Conservation (phyloP, 2,888 invertebrate species). For the Drosophila phalerata region DNA sequence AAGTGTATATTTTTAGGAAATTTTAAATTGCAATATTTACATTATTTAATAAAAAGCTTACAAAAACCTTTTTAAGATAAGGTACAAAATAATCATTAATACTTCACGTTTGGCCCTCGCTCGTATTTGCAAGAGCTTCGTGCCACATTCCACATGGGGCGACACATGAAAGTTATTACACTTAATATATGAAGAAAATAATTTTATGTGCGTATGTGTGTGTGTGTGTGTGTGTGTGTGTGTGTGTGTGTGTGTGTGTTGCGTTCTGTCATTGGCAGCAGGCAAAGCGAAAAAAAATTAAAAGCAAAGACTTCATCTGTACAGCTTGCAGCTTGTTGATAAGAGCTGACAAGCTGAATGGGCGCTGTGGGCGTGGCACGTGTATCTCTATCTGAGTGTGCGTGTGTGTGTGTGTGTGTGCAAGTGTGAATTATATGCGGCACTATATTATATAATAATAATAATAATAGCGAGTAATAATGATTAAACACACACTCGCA, state of each 20-base stretch:
- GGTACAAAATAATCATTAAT: neutral
- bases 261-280: slow-evolving; percentile 43
- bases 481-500: slow-evolving; percentile 56
- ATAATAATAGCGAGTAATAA: slow-evolving; percentile 75
- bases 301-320: slow-evolving; percentile 81
- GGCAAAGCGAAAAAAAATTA: slow-evolving; percentile 59
- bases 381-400: slow-evolving; percentile 1
- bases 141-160: slow-evolving; percentile 52
- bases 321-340: slow-evolving; percentile 75
- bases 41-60: too few relatives aligned
- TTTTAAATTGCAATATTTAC: too few relatives aligned
- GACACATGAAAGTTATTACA: slow-evolving; percentile 82
- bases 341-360: slow-evolving; percentile 59
- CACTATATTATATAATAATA: slow-evolving; percentile 53
- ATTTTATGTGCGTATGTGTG: slow-evolving; percentile 61
- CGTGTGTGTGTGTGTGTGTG: slow-evolving; percentile 17
- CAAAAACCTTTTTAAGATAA: neutral
- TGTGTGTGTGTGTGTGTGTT: slow-evolving; percentile 1
- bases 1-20: too few relatives aligned
- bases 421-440: slow-evolving; percentile 66
- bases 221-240: slow-evolving; percentile 9
- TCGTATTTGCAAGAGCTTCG: slow-evolving; percentile 37
- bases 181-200: slow-evolving; percentile 82
- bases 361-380: slow-evolving; percentile 47
- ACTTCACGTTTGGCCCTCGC: slow-evolving; percentile 35